Conservation (phyloP, 2,888 invertebrate species). For the Marasmarcha lunaedactyla region DNA sequence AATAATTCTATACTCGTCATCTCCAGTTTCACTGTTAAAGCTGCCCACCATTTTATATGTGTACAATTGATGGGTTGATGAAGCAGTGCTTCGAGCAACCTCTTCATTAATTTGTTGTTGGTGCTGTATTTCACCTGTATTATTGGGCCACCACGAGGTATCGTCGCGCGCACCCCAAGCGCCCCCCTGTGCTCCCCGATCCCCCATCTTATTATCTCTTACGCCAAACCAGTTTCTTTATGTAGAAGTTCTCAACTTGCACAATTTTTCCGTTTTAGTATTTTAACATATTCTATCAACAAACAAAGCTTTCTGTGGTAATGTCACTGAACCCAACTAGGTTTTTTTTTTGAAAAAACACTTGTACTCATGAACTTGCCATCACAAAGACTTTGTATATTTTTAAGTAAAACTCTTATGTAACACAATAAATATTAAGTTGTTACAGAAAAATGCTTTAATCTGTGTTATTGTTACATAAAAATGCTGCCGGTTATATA, state of each 20-base stretch:
- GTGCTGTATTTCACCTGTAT: conserved; percentile 61
- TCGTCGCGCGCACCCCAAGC: conserved; percentile 71
- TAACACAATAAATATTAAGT: too few species aligned
- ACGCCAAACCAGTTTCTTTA: conserved; percentile 59
- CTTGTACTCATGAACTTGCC: conserved; percentile 25
- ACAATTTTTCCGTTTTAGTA: background rate
- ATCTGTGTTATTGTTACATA: conserved; percentile 7
- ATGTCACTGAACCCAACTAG: conserved; percentile 14
- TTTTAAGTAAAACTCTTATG: conserved; percentile 15
- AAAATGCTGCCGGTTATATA: conserved; percentile 63
- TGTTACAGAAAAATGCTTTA: too few species aligned
- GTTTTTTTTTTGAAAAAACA: conserved; percentile 17
- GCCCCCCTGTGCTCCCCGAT: conserved; percentile 67
- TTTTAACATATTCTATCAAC: background rate
- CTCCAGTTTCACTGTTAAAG: conserved; percentile 77
- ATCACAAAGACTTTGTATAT: conserved; percentile 49
- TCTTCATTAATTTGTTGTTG: conserved; percentile 64
- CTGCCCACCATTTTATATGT: conserved; percentile 89
- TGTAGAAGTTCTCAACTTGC: conserved; percentile 14
- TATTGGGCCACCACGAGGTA: conserved; percentile 67
- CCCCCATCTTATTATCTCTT: conserved; percentile 61
- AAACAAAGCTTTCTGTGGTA: conserved; percentile 7
- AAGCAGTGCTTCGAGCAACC: conserved; percentile 53
- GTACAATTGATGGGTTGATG: conserved; percentile 78
- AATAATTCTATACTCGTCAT: conserved; percentile 80